Evolutionary conservation across 2,113 vertebrate genomes (phyloP).

Genomic region (Ondatra zibethicus): DNA sequence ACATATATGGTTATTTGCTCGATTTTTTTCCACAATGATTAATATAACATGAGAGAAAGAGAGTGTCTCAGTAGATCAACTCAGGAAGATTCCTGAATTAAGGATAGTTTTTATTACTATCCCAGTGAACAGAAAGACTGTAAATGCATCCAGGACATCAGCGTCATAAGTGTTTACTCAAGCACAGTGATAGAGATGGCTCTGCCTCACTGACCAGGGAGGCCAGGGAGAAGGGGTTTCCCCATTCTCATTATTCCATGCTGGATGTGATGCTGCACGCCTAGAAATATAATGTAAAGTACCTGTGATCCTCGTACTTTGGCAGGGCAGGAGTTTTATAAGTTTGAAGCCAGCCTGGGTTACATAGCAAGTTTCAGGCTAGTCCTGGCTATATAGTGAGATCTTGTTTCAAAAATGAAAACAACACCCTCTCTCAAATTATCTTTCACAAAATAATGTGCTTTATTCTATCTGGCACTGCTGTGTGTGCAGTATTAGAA

Average conservation of each 20-base stretch:
- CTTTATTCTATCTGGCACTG: neutral
- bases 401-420: neutral
- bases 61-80: conserved; percentile 31
- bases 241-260: conserved; percentile 19
- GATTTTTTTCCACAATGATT: conserved; percentile 42
- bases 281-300: neutral
- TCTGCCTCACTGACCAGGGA: neutral
- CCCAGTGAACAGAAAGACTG: conserved; percentile 42
- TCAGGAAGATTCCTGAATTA: conserved; percentile 45
- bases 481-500: neutral
- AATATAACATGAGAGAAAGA: conserved; percentile 16
- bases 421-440: neutral
- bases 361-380: neutral
- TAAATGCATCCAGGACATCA: neutral
- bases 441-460: conserved; percentile 25
- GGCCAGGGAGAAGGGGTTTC: conserved; percentile 24
- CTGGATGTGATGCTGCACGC: neutral
- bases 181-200: conserved; percentile 24
- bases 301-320: neutral
- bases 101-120: conserved; percentile 24
- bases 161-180: neutral
- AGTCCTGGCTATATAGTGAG: neutral
- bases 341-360: neutral
- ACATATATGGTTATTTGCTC: conserved; percentile 50
- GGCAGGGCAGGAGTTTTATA: neutral